These are phyloP conservation scores for Tetramorium alpestre DNA, from an alignment of 1,140 invertebrate species.

Conservation along the genomic window DNA sequence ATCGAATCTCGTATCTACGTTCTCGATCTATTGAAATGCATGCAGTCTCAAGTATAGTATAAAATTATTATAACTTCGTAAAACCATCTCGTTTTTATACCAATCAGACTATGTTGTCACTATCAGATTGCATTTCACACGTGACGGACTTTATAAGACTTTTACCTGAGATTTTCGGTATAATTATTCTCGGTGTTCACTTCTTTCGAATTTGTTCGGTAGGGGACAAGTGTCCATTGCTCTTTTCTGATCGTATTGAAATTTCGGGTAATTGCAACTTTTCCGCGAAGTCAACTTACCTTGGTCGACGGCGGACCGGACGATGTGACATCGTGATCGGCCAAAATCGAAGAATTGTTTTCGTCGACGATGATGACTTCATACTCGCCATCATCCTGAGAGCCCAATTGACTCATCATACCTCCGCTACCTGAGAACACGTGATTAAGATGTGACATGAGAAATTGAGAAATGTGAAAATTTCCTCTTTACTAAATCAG, in stretches of 20 bases:
- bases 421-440: slow-evolving; percentile 82
- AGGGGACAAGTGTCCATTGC: slow-evolving; percentile 35
- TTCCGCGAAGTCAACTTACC: slow-evolving; percentile 86
- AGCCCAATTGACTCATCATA: slow-evolving; percentile 83
- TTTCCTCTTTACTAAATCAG: slow-evolving; percentile 53
- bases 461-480: background rate
- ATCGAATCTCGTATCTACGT: slow-evolving; percentile 44
- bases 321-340: slow-evolving; percentile 91
- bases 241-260: slow-evolving; percentile 25
- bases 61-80: slow-evolving; percentile 56
- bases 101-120: slow-evolving; percentile 22
- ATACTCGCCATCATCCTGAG: slow-evolving; percentile 92
- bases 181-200: slow-evolving; percentile 63
- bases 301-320: slow-evolving; percentile 92
- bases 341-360: slow-evolving; percentile 93
- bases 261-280: background rate
- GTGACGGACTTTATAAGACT: slow-evolving; percentile 52
- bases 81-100: slow-evolving; percentile 21
- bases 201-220: slow-evolving; percentile 60
- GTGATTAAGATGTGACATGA: slow-evolving; percentile 38
- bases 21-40: slow-evolving; percentile 56
- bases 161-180: slow-evolving; percentile 73
- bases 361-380: slow-evolving; percentile 96
- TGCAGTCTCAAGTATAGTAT: slow-evolving; percentile 66
- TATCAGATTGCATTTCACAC: slow-evolving; percentile 19